A percentile compares a stretch with the other conserved stretches of the same genome.
Evolutionary conservation across 2,888 invertebrate genomes (phyloP).

Genomic region (Cryptus armator): DNA sequence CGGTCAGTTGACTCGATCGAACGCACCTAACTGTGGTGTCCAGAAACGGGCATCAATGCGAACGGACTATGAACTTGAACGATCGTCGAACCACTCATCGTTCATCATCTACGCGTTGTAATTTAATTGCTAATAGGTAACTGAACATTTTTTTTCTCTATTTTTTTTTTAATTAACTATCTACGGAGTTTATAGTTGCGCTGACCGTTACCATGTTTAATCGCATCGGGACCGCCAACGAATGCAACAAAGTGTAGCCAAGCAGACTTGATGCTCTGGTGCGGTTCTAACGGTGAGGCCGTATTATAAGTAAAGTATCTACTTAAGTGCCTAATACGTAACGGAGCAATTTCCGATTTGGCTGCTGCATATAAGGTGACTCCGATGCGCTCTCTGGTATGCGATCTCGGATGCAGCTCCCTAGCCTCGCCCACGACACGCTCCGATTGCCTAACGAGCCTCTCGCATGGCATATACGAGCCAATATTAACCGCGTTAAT

Average conservation of each 20-base stretch:
- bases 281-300: slow-evolving; percentile 57
- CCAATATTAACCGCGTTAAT: slow-evolving; percentile 59
- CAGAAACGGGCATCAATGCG: no score
- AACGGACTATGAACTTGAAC: no score
- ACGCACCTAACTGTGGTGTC: background rate
- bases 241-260: background rate
- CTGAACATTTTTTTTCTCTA: no score
- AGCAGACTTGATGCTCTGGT: slow-evolving; percentile 57
- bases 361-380: slow-evolving; percentile 31
- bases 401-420: slow-evolving; percentile 8
- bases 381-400: slow-evolving; percentile 33
- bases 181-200: no score
- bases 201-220: no score
- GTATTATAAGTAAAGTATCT: slow-evolving; percentile 27
- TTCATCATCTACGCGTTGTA: no score
- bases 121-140: no score
- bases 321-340: slow-evolving; percentile 58
- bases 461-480: slow-evolving; percentile 20
- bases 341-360: slow-evolving; percentile 60
- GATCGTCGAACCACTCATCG: no score
- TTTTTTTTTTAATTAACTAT: no score
- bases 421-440: slow-evolving; percentile 56
- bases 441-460: slow-evolving; percentile 65
- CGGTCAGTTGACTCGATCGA: slow-evolving; percentile 29
- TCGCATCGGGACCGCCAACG: no score